Evolutionary conservation across 2,113 vertebrate species (phyloP), one percentile per base, ranked within the genome.

Genomic region (Sinocyclocheilus anshuiensis): DNA sequence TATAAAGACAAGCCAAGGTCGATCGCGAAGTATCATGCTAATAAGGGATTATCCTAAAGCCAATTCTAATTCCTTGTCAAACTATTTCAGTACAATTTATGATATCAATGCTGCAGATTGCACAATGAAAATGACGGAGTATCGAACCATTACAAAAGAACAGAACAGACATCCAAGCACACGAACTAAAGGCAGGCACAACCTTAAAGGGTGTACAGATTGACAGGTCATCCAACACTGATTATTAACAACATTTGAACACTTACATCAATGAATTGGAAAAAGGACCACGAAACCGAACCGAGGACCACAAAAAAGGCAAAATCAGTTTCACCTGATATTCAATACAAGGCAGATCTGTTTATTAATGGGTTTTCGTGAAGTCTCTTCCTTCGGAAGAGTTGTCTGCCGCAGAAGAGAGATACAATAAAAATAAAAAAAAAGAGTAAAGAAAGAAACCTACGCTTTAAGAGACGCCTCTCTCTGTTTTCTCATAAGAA

Each of bases 401-500:
- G 96, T 95, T 96, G 96, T 96, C 97, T 96, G 84, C 84, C 63
- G 33, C 39, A 48, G 42, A 79, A 80, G 69, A 72, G 67, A 80
- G 13, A 67, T 77, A 81, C 26, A 20, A 11, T 36, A 22, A 15
- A 15, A n/a, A 26, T 74, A 3, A 63, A 81, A 65, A 12, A 29
- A 78, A 85, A 1, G 7, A 65, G 53, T 15, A 65, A 57, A 72
- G 75, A 29, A 61, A 63, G 61, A 67, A 85, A 53, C 71, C 59
- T 96, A 95, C 94, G 95, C 96, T 97, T 97, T 96, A 96, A 97
- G 96, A 97, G 97, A 96, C 94, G 45, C 96, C 96, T 95, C 94
- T 96, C 96, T 98, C 97, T 95, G 96, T 96, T 97, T 96, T 97
- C 97, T 98, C 96, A 97, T 99, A 99, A 97, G 97, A 99, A 99